phyloP scores from a whole-genome alignment of 2,797 vertebrate genomes.

The Emydoidea blandingii region DNA sequence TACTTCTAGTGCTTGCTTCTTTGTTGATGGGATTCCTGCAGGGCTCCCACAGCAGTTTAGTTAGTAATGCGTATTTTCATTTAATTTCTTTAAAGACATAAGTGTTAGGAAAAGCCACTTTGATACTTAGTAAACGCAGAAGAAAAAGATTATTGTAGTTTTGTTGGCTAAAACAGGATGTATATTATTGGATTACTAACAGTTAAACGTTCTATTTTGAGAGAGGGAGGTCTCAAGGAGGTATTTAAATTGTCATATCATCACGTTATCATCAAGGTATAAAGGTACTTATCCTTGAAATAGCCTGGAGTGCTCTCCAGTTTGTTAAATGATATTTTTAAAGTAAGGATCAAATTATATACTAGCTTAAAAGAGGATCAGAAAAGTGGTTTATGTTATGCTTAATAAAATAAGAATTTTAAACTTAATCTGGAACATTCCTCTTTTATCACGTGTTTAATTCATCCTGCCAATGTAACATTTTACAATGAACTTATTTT shows the following conservation, averaged over 20 bases:
- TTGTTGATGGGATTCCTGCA: constrained; percentile 73
- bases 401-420: constrained; percentile 28
- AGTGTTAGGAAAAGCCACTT: constrained; percentile 47
- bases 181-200: background rate
- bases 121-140: background rate
- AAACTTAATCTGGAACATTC: background rate
- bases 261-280: constrained; percentile 15
- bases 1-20: constrained; percentile 41
- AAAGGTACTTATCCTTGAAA: constrained; percentile 36
- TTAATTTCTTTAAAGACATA: constrained; percentile 52
- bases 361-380: constrained; percentile 40
- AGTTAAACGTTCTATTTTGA: constrained; percentile 19
- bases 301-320: constrained; percentile 3
- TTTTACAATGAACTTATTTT: constrained; percentile 22
- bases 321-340: constrained; percentile 45
- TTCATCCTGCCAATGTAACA: constrained; percentile 14
- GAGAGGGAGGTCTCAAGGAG: constrained; percentile 14
- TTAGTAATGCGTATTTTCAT: constrained; percentile 69
- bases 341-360: constrained; percentile 55
- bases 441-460: constrained; percentile 10
- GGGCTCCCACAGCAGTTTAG: constrained; percentile 69
- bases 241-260: constrained; percentile 7
- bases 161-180: background rate
- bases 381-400: background rate
- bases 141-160: background rate